These are phyloP conservation scores for Enteromius unitaeniatus DNA, from an alignment of 2,797 vertebrate species.

Conservation along the genomic window DNA sequence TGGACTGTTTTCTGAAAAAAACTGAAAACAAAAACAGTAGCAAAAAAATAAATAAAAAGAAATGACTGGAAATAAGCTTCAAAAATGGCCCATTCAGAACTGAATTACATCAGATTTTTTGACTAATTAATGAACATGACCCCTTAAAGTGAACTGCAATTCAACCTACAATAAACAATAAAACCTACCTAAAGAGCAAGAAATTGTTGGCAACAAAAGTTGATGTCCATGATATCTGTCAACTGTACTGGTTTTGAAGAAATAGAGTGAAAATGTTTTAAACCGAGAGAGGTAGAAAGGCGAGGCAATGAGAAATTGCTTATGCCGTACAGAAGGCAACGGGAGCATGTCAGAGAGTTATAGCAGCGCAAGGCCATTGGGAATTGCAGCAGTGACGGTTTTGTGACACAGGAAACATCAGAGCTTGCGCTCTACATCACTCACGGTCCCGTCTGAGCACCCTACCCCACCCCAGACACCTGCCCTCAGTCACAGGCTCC, in stretches of 20 bases:
- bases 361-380: constrained; percentile 57
- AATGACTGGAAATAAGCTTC: not conserved
- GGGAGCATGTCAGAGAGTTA: constrained; percentile 65
- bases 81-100: not conserved
- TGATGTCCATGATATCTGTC: not conserved
- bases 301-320: constrained; percentile 30
- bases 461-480: constrained; percentile 23
- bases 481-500: constrained; percentile 37
- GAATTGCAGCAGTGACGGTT: constrained; percentile 57
- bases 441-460: constrained; percentile 54
- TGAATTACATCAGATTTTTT: not conserved
- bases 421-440: constrained; percentile 66
- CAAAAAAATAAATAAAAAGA: not conserved
- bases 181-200: not conserved
- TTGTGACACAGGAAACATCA: constrained; percentile 62
- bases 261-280: constrained; percentile 14
- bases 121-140: not conserved
- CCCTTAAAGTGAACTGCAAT: not conserved
- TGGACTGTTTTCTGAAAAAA: not conserved
- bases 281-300: not conserved
- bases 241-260: not conserved
- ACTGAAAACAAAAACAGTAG: not conserved
- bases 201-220: not conserved
- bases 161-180: no score
- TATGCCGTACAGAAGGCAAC: constrained; percentile 25